A percentile compares a stretch with the other conserved stretches of the same genome.
phyloP scores from a whole-genome alignment of 2,113 vertebrate genomes.

The Heliornis fulica region DNA sequence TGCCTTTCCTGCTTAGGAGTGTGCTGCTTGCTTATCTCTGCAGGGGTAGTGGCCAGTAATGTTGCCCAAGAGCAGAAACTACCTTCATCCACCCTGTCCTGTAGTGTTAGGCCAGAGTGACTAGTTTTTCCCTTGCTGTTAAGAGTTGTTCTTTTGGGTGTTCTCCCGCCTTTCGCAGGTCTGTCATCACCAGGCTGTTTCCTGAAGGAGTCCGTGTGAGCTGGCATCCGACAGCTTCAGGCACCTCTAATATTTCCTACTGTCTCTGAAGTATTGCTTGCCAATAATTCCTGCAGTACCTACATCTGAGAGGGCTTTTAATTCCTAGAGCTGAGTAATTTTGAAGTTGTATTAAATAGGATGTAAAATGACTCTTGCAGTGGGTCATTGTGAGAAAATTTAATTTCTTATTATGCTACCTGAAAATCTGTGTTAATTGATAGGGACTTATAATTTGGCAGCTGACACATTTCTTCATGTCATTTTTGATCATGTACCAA shows the following conservation, averaged over 20 bases:
- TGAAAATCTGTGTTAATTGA: not conserved
- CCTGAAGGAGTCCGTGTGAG: not conserved
- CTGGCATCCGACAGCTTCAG: not conserved
- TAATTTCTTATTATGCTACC: not conserved
- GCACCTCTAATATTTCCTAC: not conserved
- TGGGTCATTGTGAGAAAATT: not conserved
- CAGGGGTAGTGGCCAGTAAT: not conserved
- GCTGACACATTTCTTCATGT: not conserved
- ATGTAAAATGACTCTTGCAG: not conserved
- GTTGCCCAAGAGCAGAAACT: not conserved
- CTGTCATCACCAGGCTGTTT: not conserved
- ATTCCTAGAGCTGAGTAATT: not conserved
- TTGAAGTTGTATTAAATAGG: not conserved
- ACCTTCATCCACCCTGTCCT: not conserved
- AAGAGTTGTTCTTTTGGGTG: not conserved
- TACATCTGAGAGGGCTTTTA: not conserved
- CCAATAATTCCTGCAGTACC: not conserved
- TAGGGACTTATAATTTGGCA: not conserved
- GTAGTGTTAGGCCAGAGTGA: not conserved
- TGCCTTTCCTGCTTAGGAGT: not conserved
- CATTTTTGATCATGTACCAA: not conserved
- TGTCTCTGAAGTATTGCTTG: not conserved
- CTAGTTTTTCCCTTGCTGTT: not conserved
- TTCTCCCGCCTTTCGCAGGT: not conserved
- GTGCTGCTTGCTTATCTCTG: not conserved